Conservation (phyloP, 2,113 vertebrate species). For the Alces alces region DNA sequence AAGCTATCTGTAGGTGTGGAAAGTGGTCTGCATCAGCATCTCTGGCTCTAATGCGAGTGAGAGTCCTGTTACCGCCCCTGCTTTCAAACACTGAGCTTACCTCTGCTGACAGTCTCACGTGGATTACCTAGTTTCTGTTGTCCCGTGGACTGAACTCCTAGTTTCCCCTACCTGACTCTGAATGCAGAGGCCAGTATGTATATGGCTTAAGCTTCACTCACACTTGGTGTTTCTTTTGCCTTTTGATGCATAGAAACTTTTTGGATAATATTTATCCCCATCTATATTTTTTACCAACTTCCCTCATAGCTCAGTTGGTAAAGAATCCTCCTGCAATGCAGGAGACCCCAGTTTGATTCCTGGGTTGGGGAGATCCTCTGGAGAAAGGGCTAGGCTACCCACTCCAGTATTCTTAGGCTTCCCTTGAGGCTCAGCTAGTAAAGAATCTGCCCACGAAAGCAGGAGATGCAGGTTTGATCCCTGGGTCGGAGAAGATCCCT, state of each 20-base stretch:
- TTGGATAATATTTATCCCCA: neutral
- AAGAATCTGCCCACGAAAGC: neutral
- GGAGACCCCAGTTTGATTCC: neutral
- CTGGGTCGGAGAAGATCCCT: neutral
- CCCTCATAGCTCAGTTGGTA: neutral
- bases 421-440: neutral
- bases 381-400: neutral
- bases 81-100: neutral
- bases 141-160: neutral
- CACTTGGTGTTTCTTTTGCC: neutral
- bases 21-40: neutral
- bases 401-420: neutral
- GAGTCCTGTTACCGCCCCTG: no score
- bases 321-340: neutral
- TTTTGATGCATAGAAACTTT: neutral
- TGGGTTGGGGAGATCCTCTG: neutral
- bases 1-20: neutral
- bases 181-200: neutral
- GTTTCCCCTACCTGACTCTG: neutral
- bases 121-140: neutral
- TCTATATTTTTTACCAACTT: neutral
- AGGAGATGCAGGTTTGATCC: neutral
- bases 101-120: neutral
- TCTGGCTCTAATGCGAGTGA: neutral
- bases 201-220: neutral